phyloP scores from a whole-genome alignment of 2,888 invertebrate genomes.

The Abscondita cerata region DNA sequence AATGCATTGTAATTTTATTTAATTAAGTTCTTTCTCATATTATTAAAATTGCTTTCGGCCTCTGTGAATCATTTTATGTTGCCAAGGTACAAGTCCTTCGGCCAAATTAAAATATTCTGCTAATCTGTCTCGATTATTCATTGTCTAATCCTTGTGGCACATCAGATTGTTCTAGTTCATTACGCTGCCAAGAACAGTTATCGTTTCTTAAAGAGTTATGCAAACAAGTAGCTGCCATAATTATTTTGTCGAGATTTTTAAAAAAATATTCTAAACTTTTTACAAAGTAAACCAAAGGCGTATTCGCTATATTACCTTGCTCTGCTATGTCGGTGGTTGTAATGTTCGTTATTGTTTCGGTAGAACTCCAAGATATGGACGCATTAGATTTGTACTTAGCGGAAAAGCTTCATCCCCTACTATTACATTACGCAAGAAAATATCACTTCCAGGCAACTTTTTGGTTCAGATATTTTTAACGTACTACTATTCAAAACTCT shows the following conservation, averaged over 20 bases:
- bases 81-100: constrained; percentile 1
- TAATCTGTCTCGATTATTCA: constrained; percentile 9
- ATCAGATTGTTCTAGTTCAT: not conserved
- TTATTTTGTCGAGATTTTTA: no score
- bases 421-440: not conserved
- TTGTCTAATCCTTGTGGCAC: not conserved
- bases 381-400: constrained; percentile 18
- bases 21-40: no score
- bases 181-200: constrained; percentile 9
- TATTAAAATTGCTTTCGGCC: constrained; percentile 1
- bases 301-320: constrained; percentile 5
- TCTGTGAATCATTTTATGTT: not conserved
- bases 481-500: constrained; percentile 3
- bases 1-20: no score
- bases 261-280: no score
- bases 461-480: no score
- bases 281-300: no score
- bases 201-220: constrained; percentile 18
- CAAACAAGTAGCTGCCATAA: no score
- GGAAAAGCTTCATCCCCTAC: constrained; percentile 12
- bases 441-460: constrained; percentile 10
- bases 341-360: constrained; percentile 4
- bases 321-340: constrained; percentile 6
- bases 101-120: constrained; percentile 2
- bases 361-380: constrained; percentile 6